A percentile compares a stretch with the other conserved stretches of the same genome.
Evolutionary conservation across 1,140 invertebrate genomes (phyloP).

Genomic region (Gonioctena quinquepunctata): DNA sequence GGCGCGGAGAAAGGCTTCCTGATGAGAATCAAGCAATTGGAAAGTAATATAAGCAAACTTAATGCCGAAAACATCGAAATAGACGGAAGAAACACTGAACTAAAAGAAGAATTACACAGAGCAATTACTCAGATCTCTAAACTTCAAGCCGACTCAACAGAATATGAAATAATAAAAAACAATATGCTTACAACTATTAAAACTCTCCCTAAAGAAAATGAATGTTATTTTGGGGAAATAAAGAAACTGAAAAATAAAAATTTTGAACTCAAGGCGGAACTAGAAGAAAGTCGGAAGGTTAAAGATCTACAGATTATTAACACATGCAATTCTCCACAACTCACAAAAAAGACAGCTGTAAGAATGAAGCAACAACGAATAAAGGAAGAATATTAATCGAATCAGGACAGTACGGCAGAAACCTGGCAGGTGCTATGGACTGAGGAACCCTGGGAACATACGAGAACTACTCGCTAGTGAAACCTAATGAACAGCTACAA

Average conservation of each 20-base stretch:
- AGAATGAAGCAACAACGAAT: neutral
- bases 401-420: neutral
- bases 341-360: neutral
- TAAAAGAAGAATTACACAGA: too few species aligned
- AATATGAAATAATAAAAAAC: too few species aligned
- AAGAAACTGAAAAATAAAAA: neutral
- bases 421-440: neutral
- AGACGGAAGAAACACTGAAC: too few species aligned
- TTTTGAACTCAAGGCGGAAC: neutral
- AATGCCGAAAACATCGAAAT: too few species aligned
- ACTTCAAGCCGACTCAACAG: too few species aligned
- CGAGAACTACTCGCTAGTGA: too few species aligned
- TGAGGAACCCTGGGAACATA: too few species aligned
- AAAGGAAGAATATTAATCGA: neutral
- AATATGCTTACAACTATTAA: neutral
- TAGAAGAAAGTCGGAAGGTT: neutral
- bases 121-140: too few species aligned
- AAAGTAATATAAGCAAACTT: too few species aligned
- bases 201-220: neutral
- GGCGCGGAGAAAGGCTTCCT: too few species aligned
- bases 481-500: neutral
- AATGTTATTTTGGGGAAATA: neutral
- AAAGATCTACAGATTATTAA: neutral
- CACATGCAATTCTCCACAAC: too few species aligned
- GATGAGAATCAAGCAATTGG: too few species aligned